Percentiles rank a stretch among this genome's conserved stretches.
These are phyloP conservation scores for Cydia splendana DNA, from an alignment of 1,140 invertebrate species.

Conservation along the genomic window DNA sequence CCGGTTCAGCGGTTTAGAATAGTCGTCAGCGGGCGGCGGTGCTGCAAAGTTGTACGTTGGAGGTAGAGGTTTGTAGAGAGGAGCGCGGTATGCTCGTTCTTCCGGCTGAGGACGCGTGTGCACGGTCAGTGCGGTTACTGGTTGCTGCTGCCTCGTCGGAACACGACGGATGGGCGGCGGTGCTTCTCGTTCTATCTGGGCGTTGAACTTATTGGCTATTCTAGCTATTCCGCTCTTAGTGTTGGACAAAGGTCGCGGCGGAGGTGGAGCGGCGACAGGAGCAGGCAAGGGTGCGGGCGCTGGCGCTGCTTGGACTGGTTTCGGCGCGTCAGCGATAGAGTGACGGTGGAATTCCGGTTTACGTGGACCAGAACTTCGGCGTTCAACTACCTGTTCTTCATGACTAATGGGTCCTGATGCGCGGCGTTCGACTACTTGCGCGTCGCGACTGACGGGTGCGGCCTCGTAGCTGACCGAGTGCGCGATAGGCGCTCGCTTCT, in stretches of 20 bases:
- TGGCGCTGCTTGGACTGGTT: conserved; percentile 40
- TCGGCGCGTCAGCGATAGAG: conserved; percentile 57
- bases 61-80: conserved; percentile 63
- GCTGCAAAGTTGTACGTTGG: conserved; percentile 72
- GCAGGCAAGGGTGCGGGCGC: conserved; percentile 33
- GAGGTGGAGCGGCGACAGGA: conserved; percentile 29
- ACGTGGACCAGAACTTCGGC: conserved; percentile 41
- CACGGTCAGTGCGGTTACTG: conserved; percentile 30
- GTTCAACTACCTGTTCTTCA: conserved; percentile 54
- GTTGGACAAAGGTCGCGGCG: conserved; percentile 50
- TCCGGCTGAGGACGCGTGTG: conserved; percentile 44
- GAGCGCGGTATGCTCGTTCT: conserved; percentile 50
- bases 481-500: conserved; percentile 55
- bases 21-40: conserved; percentile 65
- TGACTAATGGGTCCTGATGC: conserved; percentile 46
- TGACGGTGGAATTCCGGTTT: conserved; percentile 68
- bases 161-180: conserved; percentile 60
- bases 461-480: conserved; percentile 62
- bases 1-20: conserved; percentile 75
- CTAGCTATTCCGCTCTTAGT: conserved; percentile 62
- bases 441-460: conserved; percentile 53
- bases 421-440: conserved; percentile 53
- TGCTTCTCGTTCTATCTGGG: conserved; percentile 50
- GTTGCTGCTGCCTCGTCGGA: conserved; percentile 36
- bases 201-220: conserved; percentile 70